Percentiles rank a stretch among this genome's conserved stretches.
Conservation (phyloP, 2,888 invertebrate genomes). For the Cordilura impudica region DNA sequence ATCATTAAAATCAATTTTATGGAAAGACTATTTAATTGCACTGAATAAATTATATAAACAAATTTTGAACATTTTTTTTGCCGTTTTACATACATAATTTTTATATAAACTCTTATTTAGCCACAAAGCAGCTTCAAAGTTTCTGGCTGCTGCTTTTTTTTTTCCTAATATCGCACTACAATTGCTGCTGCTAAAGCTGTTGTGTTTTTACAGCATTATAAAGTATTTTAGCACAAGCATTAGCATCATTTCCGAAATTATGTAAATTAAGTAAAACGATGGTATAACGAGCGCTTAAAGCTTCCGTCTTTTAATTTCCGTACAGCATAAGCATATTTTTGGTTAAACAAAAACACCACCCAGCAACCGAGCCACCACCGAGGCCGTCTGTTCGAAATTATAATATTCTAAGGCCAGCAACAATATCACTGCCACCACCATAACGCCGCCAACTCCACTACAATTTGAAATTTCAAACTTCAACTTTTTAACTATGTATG, state of each 20-base stretch:
- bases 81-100: not conserved
- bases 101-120: not conserved
- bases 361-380: not conserved
- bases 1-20: not conserved
- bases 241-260: conserved; percentile 58
- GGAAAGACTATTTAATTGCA: not conserved
- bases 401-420: not conserved
- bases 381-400: no score
- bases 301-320: conserved; percentile 61
- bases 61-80: not conserved
- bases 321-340: conserved; percentile 59
- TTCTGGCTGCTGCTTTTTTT: not conserved
- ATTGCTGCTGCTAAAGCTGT: not conserved
- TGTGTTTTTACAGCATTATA: conserved; percentile 12
- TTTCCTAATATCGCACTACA: not conserved
- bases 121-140: not conserved
- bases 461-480: not conserved
- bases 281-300: conserved; percentile 59
- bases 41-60: not conserved
- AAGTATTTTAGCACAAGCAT: conserved; percentile 38
- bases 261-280: conserved; percentile 62
- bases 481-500: not conserved
- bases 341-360: conserved; percentile 23
- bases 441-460: not conserved
- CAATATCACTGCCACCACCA: not conserved